Conservation (phyloP, 2,113 vertebrate genomes). For the Peucedramus taeniatus region DNA sequence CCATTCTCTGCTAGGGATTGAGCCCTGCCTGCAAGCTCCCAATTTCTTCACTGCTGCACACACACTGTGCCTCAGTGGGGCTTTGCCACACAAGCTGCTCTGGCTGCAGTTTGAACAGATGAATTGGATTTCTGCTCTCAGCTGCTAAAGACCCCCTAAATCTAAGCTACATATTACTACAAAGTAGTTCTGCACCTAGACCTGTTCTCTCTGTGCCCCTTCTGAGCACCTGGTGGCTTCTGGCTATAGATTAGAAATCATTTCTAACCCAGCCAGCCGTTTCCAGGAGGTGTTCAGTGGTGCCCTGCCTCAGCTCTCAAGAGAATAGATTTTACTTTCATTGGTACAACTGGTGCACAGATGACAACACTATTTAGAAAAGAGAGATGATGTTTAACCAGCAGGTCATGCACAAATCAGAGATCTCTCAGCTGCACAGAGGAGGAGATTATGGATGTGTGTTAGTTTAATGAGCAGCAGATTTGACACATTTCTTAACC, state of each 20-base stretch:
- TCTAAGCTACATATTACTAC: background rate
- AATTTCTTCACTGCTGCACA: background rate
- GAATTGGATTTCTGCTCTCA: background rate
- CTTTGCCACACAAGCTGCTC: background rate
- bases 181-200: background rate
- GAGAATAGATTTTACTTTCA: background rate
- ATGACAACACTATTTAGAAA: background rate
- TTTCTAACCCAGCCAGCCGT: background rate
- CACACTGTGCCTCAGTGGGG: accelerated
- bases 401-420: background rate
- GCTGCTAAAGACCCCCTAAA: background rate
- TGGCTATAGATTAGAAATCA: background rate
- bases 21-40: background rate
- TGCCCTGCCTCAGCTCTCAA: background rate
- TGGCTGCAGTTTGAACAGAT: background rate
- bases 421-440: background rate
- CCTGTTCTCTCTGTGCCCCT: background rate
- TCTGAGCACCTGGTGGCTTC: background rate
- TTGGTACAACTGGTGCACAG: background rate
- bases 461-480: background rate
- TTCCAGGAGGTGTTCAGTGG: background rate
- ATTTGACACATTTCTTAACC: background rate
- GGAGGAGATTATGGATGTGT: background rate
- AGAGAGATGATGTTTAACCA: background rate
- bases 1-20: background rate